Evolutionary conservation across 2,888 invertebrate species (phyloP), one percentile per base, ranked within the genome.

Genomic region (Drosophila maculinotata): DNA sequence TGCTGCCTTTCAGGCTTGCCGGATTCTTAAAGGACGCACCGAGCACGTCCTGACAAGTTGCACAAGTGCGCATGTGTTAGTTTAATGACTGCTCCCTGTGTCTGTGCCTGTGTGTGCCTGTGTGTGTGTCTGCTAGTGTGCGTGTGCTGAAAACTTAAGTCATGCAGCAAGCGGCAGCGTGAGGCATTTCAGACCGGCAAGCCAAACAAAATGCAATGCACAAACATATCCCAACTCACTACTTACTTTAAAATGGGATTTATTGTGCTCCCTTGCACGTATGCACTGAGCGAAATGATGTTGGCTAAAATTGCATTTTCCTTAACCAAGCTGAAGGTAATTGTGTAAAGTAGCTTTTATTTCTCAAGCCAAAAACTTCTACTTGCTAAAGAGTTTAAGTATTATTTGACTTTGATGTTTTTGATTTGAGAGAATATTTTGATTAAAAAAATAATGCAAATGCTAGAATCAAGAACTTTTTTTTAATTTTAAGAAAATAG

Each of bases 101-200:
- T 39, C 39, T 56, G 30, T 54, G 30, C 63, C 33, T 57, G 41
- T 64, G 49, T 48, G 51, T 45, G 39, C 48, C 26, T 65, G 38
- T 39, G n/a, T n/a, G 9, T 47, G 42, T 38, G 26, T 35, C 14
- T 31, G 36, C 28, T 14, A 48, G 48, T 58, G 35, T 58, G 41
- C 49, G 68, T 73, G 67, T 65, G 75, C 35, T 72, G 85, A 82
- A 85, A 83, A 82, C 80, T 83, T 85, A 83, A 83, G 83, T 74
- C 83, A 70, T 65, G 79, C 68, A 63, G 68, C 67, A 68, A 54
- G 59, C 52, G 12, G 31, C 49, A 51, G 60, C 38, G 36, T 26
- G 56, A 39, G 12, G 54, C 74, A 54, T 48, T 20, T 62, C 70
- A 60, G 52, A 47, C 28, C 25, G 31, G 31, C 80, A 67, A 36